phyloP scores from a whole-genome alignment of 2,888 invertebrate genomes.

The Slavum lentiscoides region DNA sequence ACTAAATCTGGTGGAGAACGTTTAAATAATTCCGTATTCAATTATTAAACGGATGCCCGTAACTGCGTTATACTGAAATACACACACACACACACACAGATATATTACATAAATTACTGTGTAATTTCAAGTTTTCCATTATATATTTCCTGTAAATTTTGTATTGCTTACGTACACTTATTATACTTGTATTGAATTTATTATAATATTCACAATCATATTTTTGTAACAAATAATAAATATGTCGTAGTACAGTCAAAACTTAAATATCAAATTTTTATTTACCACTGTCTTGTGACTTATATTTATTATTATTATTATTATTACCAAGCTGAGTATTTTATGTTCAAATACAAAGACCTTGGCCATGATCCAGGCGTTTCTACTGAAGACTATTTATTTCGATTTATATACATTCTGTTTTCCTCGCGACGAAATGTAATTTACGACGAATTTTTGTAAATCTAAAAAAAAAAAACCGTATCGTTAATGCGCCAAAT shows the following conservation, averaged over 20 bases:
- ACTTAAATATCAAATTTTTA: background rate
- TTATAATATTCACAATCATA: no score
- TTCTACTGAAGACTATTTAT: constrained; percentile 16
- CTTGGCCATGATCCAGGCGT: constrained; percentile 31
- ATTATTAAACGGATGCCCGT: no score
- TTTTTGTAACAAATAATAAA: no score
- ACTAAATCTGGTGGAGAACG: background rate
- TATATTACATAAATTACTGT: no score
- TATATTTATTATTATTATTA: background rate
- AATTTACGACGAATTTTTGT: constrained; percentile 19
- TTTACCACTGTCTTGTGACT: background rate
- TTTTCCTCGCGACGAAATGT: constrained; percentile 11
- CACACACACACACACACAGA: no score
- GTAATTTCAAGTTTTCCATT: no score
- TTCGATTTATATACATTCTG: background rate
- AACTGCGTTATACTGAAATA: no score
- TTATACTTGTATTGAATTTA: no score
- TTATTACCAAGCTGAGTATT: constrained; percentile 12
- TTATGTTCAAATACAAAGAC: constrained; percentile 17
- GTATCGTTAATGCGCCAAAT: background rate
- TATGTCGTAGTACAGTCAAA: background rate
- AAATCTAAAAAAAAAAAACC: constrained; percentile 19
- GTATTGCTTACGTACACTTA: no score
- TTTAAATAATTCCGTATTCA: background rate
- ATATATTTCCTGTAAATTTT: no score